Percentiles rank a stretch among this genome's conserved stretches.
Evolutionary conservation across 2,113 vertebrate species (phyloP).

Genomic region (Chunga burmeisteri): DNA sequence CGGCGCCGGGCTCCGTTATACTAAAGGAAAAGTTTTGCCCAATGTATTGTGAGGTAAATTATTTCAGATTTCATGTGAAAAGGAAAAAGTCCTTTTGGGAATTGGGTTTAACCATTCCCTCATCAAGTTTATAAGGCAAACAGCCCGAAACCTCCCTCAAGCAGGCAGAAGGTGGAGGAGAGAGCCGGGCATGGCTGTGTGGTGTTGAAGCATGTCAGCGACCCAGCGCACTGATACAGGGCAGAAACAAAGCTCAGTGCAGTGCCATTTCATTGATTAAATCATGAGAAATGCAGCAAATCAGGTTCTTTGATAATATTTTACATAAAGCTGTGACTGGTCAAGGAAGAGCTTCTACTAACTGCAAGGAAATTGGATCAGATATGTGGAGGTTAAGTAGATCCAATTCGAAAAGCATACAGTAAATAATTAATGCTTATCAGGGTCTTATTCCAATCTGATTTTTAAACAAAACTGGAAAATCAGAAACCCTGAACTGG

Average conservation of each 20-base stretch:
- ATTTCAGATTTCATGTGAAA: neutral
- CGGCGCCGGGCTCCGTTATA: rapidly evolving
- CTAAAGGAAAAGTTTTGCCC: neutral
- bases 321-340: neutral
- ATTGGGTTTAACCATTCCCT: neutral
- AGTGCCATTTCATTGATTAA: neutral
- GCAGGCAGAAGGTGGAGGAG: neutral
- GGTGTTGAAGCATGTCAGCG: neutral
- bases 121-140: neutral
- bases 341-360: neutral
- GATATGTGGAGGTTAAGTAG: neutral
- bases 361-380: neutral
- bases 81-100: neutral
- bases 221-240: neutral
- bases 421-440: neutral
- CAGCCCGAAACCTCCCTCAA: neutral
- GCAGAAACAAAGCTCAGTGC: neutral
- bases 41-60: neutral
- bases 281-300: neutral
- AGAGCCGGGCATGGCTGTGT: rapidly evolving
- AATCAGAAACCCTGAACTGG: neutral
- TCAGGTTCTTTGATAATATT: neutral
- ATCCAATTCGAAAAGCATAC: neutral
- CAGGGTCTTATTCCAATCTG: neutral
- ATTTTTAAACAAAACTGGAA: neutral